Evolutionary conservation across 1,140 invertebrate genomes (phyloP), one percentile per base, ranked within the genome.

Genomic region (Ceratina calcarata): DNA sequence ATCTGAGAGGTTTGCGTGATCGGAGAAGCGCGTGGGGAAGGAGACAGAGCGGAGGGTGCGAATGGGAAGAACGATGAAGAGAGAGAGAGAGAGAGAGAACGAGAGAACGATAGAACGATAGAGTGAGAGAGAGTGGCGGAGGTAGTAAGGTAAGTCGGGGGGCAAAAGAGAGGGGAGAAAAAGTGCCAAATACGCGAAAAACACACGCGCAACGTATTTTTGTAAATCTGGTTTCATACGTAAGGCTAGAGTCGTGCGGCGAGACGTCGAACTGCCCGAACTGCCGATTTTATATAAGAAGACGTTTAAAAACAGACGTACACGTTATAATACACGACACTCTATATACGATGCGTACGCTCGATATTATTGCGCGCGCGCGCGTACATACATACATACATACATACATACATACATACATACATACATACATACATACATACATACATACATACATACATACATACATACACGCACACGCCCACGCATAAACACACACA

Each of bases 221-320:
- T 93, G 90, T 93, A 93, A 93, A 91, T 91, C 90, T 91, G 91
- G 87, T 93, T 93, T 92, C 91, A 93, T 93, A 92, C 91, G 90
- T 92, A 92, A 91, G 88, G 88, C 87, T 90, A 91, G 85, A 91
- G 87, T 90, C 90, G 87, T 90, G 88, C 89, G 88, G 88, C 88
- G 87, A 90, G 86, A 90, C 83, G 89, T 88, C 87, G 87, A 88
- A 87, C 85, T 89, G 88, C 81, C 89, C 88, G 88, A 92, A 93
- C 92, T 93, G 91, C 91, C 91, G 89, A 92, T 92, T 92, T 93
- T 93, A 91, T 93, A 92, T 88, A 86, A 87, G 87, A 89, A 78
- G 83, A 84, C 85, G 82, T 86, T 86, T 83, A 81, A 70, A 85
- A 51, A 61, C 78, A 83, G 73, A 87, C 45, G 77, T 45, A 85